Base-by-base conservation (phyloP, 2,888 invertebrate genomes). In the Boloria selene region DNA sequence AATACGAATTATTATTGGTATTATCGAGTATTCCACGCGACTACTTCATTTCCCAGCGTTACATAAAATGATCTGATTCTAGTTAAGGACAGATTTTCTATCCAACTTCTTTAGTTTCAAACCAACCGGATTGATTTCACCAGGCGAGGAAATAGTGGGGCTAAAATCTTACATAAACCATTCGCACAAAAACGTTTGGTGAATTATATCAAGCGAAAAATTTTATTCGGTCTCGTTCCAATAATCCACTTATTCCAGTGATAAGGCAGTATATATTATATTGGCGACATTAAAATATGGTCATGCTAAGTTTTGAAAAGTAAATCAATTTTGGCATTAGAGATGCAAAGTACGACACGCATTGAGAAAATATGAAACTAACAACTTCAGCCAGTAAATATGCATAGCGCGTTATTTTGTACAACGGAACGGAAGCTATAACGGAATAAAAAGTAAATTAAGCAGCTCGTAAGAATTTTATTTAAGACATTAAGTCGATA, bases 221-320 rank as follows among this genome's bases (percentile, higher is more conserved):
- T 84, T 84, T 80, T 82, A 83, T 83, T 81, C 81, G 81, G 82
- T 80, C 78, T 82, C 82, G 82, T 81, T 78, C 82, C 77, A 81
- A 81, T 82, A 83, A 83, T 85, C 83, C 77, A 80, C 75, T 82
- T 79, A 78, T 78, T 78, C 75, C 75, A 75, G 71, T 78, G 85
- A 84, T 85, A 86, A 83, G 79, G 72, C 64, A 71, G n/a, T n/a
- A n/a, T n/a, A n/a, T n/a, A n/a, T n/a, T n/a, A 75, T 38, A 10
- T 7, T 2, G 10, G 2, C 78, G 80, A 77, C 78, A 77, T 65
- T n/a, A 75, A 73, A 67, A 55, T 17, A 51, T 45, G 44, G 45
- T 56, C 45, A 56, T 26, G 56, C 22, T 45, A 13, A 13, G 5
- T 45, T 45, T 56, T 45, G 18, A 45, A n/a, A 56, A 56, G n/a